Base-by-base conservation (phyloP, 1,140 invertebrate species). In the Brachionus sp. region DNA sequence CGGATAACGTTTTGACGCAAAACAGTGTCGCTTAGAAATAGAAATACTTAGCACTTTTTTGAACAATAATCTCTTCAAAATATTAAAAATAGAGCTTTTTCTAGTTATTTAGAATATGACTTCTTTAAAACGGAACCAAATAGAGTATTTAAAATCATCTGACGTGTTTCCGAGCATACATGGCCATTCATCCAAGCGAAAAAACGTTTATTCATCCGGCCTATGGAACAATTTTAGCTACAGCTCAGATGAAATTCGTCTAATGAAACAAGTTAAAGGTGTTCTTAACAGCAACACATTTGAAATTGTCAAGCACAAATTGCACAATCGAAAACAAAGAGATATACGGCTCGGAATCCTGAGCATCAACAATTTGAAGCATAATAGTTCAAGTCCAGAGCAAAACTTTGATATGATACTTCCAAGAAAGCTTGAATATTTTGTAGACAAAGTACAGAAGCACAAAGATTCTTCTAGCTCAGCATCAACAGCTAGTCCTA, bases 181-280 rank as follows among this genome's bases (percentile, higher is more conserved):
- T 16, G 35, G 7, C 4, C 33, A 39, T 70, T 70, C 35, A 0
- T 7, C 16, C 5, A 70, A 39, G 9, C 42, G 37, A 37, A 37
- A 39, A 19, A 39, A 70, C 16, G n/a, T 39, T 2, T 37, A 16
- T 70, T 39, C 35, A 37, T 16, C 37, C 3, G 12, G 3, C 1
- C 37, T 37, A n/a, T 37, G 33, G 16, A 70, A 44, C 9, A 39
- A 39, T 39, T 70, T 39, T 19, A 37, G 66, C 37, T 70, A 70
- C 37, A 70, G 66, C 35, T 70, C 66, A 23, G 37, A 37, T 23
- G 66, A 70, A 70, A 37, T 70, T 19, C 29, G 66, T 7, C 35
- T 70, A 7, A 70, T 70, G 33, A 70, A 39, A 39, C 37, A 70
- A 39, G 66, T 70, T 39, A 70, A 70, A 70, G 66, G 16, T 39